Percentiles rank a stretch among this genome's conserved stretches.
Conservation (phyloP, 2,888 invertebrate genomes). For the Chelonus formosanus region DNA sequence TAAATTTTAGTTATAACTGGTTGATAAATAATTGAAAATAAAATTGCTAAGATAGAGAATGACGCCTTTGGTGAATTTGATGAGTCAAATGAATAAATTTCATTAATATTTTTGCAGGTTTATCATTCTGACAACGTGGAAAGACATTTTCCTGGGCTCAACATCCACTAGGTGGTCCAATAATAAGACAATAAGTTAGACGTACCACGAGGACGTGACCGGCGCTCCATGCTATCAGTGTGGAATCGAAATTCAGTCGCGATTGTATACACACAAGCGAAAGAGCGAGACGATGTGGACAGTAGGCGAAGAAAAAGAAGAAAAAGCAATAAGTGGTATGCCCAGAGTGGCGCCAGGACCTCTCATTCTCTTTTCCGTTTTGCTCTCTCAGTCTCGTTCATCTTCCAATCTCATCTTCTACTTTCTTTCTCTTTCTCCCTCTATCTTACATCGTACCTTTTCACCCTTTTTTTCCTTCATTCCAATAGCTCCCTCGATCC, state of each 20-base stretch:
- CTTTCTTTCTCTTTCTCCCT: constrained; percentile 20
- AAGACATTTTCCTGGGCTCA: constrained; percentile 20
- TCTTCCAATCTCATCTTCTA: constrained; percentile 31
- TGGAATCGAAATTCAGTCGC: constrained; percentile 53
- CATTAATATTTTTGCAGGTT: constrained; percentile 6
- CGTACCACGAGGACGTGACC: constrained; percentile 5
- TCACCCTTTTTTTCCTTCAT: constrained; percentile 23
- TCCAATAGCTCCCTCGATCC: constrained; percentile 23
- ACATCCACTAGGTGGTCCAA: constrained; percentile 60
- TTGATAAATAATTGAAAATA: too few relatives aligned
- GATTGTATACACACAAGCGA: constrained; percentile 38
- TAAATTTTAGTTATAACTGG: too few relatives aligned
- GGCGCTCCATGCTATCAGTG: constrained; percentile 48
- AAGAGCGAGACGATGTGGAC: constrained; percentile 25
- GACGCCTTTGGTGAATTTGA: too few relatives aligned
- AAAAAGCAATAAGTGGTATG: constrained; percentile 46
- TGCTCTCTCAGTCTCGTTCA: constrained; percentile 31
- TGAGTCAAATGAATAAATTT: too few relatives aligned
- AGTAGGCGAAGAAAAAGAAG: constrained; percentile 25
- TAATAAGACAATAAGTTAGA: constrained; percentile 61
- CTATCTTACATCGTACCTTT: constrained; percentile 26
- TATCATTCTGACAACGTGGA: constrained; percentile 2
- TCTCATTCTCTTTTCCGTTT: constrained; percentile 30
- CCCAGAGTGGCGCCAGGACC: constrained; percentile 53
- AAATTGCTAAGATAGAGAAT: too few relatives aligned